Percentiles rank a stretch among this genome's conserved stretches.
phyloP scores from a whole-genome alignment of 2,797 vertebrate species.

The Enteromius argenteus region DNA sequence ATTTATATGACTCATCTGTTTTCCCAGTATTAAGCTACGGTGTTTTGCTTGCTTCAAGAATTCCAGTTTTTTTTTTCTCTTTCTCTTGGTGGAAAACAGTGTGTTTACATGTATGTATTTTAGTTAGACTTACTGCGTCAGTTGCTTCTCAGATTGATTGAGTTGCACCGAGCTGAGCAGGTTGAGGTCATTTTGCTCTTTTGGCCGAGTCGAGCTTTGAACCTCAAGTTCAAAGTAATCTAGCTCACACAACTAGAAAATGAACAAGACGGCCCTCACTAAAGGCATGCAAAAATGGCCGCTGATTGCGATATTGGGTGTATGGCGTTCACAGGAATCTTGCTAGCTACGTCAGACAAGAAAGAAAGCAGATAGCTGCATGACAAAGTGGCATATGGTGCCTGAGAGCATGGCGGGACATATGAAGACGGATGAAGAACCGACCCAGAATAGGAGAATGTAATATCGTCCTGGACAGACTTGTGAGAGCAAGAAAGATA shows the following conservation, averaged over 20 bases:
- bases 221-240: neutral
- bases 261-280: conserved; percentile 28
- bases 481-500: conserved; percentile 40
- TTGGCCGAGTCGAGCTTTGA: conserved; percentile 21
- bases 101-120: neutral
- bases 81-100: neutral
- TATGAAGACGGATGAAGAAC: conserved; percentile 84
- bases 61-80: neutral
- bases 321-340: conserved; percentile 82
- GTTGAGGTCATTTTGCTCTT: neutral
- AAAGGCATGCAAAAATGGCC: conserved; percentile 42
- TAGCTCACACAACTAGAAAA: neutral
- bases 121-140: neutral
- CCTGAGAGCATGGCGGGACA: conserved; percentile 71
- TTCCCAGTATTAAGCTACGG: conserved; percentile 23
- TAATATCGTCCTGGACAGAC: conserved; percentile 77
- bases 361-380: conserved; percentile 84
- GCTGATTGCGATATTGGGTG: conserved; percentile 63
- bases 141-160: conserved; percentile 13
- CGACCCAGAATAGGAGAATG: conserved; percentile 77
- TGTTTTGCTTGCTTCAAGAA: conserved; percentile 25
- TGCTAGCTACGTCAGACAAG: conserved; percentile 85
- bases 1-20: conserved; percentile 14
- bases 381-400: conserved; percentile 76
- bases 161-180: neutral